Percentiles rank a stretch among this genome's conserved stretches.
Conservation (phyloP, 2,888 invertebrate genomes). For the Ectemnius continuus region DNA sequence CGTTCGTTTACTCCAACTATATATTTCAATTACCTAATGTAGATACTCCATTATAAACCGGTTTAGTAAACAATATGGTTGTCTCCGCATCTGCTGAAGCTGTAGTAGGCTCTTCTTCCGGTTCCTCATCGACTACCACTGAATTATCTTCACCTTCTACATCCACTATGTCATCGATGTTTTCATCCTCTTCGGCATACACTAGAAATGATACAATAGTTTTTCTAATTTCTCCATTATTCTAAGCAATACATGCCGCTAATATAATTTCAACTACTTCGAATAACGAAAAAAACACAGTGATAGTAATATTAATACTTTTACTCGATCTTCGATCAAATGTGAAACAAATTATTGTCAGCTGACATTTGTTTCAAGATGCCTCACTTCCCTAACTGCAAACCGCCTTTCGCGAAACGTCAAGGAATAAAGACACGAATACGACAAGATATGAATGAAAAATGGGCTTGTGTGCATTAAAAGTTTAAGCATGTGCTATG, state of each 20-base stretch:
- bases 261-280: no score
- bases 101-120: conserved; percentile 83
- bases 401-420: neutral
- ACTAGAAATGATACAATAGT: conserved; percentile 76
- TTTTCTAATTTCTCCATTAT: no score
- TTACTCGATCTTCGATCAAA: no score
- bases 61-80: conserved; percentile 92
- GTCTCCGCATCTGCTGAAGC: conserved; percentile 96
- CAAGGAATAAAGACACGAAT: neutral
- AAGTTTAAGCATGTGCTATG: neutral
- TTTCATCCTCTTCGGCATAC: conserved; percentile 81
- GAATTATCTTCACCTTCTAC: conserved; percentile 81
- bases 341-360: neutral
- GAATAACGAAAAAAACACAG: no score
- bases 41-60: conserved; percentile 77
- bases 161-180: conserved; percentile 80
- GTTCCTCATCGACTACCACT: conserved; percentile 77
- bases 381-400: no score
- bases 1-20: neutral
- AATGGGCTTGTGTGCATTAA: neutral
- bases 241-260: no score
- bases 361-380: neutral
- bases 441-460: conserved; percentile 2
- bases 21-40: conserved; percentile 66
- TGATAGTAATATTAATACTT: no score